phyloP scores from a whole-genome alignment of 1,140 invertebrate genomes.

The Euglossa dilemma region DNA sequence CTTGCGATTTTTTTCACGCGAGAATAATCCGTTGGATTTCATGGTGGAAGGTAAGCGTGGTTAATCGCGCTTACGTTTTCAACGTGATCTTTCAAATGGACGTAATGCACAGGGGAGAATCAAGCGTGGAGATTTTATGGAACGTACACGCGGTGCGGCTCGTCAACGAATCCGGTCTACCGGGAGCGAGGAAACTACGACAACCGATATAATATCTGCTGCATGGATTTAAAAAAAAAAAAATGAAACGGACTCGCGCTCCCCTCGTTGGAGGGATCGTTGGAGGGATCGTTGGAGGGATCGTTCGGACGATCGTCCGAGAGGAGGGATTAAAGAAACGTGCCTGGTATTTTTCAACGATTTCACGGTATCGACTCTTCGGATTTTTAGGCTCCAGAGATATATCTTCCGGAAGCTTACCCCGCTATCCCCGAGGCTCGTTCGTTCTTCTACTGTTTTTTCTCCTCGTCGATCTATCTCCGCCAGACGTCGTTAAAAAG shows the following conservation, averaged over 20 bases:
- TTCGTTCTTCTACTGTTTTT: not conserved
- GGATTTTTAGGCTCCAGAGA: not conserved
- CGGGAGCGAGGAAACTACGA: constrained; percentile 20
- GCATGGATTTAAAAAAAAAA: constrained; percentile 45
- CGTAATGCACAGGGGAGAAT: constrained; percentile 32
- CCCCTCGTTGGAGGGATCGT: constrained; percentile 23
- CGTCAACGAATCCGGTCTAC: constrained; percentile 46
- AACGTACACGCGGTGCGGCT: constrained; percentile 10
- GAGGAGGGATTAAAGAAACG: constrained; percentile 54
- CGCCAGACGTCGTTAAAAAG: not conserved
- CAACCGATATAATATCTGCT: constrained; percentile 44
- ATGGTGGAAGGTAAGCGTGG: not conserved
- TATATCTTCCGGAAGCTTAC: not conserved
- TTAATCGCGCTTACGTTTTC: constrained; percentile 24
- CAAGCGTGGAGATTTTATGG: constrained; percentile 54
- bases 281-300: too few relatives aligned
- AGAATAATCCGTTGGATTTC: not conserved
- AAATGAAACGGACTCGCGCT: not conserved
- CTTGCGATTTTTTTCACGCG: not conserved
- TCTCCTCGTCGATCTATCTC: not conserved
- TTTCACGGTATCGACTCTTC: constrained; percentile 40
- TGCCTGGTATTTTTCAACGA: constrained; percentile 54
- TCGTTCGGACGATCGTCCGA: not conserved
- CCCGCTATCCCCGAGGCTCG: too few relatives aligned
- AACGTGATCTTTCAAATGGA: constrained; percentile 36